Evolutionary conservation across 1,140 invertebrate species (phyloP), one percentile per base, ranked within the genome.

Genomic region (Diorhabda sublineata): DNA sequence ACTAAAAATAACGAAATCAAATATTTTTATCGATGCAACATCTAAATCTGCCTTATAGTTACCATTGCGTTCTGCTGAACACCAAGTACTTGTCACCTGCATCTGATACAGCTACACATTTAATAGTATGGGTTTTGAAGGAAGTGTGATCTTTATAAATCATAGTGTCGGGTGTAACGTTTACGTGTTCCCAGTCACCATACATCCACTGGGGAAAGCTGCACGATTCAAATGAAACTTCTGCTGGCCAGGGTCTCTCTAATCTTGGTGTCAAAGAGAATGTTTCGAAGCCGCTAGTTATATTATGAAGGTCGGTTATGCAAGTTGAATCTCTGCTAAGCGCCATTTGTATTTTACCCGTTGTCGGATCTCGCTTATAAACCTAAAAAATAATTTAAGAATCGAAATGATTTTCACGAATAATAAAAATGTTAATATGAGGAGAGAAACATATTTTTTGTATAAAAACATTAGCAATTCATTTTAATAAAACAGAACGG

Each of bases 241-340:
- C 75, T 3, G 77, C 73, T 43, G 83, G 82, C 78, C 82, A 84
- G 61, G 73, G 74, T 42, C 75, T 65, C n/a, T 81, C 74, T 9
- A 74, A 69, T 60, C 76, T 71, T 26, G 78, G 76, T 60, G 79
- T 85, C 9, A 90, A 78, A 2, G 83, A 79, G 44, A 90, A 77
- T 6, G 84, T 87, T 74, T 90, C 89, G 72, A 85, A 88, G 47
- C 89, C 89, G 64, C 78, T 80, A 4, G 84, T 86, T 2, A 89
- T 80, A 73, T 85, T 88, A 26, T 83, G 74, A 9, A 90, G 81
- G 72, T 88, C 83, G 58, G 83, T 83, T 5, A 79, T 82, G 71
- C 89, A 91, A 42, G 89, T 90, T 0, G 89, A 90, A 75, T 91
- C 89, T 42, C 85, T 86, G 71, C 89, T 89, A n/a, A 91, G 83